Evolutionary conservation across 2,888 invertebrate species (phyloP), one percentile per base, ranked within the genome.

Genomic region (Hirtodrosophila duncani): DNA sequence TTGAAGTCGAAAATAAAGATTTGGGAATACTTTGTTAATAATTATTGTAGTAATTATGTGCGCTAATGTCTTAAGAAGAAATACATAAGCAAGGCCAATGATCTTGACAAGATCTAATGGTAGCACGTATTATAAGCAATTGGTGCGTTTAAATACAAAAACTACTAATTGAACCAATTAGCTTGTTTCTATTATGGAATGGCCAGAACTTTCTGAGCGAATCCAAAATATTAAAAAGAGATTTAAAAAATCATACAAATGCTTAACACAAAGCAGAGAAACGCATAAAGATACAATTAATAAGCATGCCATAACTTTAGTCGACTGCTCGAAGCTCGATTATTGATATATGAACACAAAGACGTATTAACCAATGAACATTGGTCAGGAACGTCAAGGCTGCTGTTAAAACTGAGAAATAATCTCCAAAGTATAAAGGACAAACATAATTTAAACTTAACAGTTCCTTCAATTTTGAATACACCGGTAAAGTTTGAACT

Each of bases 321-420:
- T 41, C 39, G 39, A 41, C 7, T 3, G 29, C 39, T 29, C 21
- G 41, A 31, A 43, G 42, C 26, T 13, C 24, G 42, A 33, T 24
- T 43, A 43, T 43, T 33, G 13, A 43, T 43, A 9, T 43, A 43
- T 33, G 2, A 43, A 9, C 24, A 43, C 17, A 43, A 43, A 26
- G 42, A 33, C n/a, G 33, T 33, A 43, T 43, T 43, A 26, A 26
- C 42, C 33, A 17, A 43, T 43, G 17, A 42, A 24, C 31, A 33
- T 42, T 42, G 33, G 42, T 42, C 33, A 11, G 33, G 33, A 42
- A 42, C 30, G 21, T 41, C 23, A 8, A 41, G 30, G 30, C 4
- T 41, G 5, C 3, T 41, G n/a, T n/a, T n/a, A n/a, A n/a, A n/a
- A n/a, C n/a, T n/a, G n/a, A n/a, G n/a, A n/a, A n/a, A n/a, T n/a